phyloP scores from a whole-genome alignment of 2,797 vertebrate species.

The Aythya fuligula region DNA sequence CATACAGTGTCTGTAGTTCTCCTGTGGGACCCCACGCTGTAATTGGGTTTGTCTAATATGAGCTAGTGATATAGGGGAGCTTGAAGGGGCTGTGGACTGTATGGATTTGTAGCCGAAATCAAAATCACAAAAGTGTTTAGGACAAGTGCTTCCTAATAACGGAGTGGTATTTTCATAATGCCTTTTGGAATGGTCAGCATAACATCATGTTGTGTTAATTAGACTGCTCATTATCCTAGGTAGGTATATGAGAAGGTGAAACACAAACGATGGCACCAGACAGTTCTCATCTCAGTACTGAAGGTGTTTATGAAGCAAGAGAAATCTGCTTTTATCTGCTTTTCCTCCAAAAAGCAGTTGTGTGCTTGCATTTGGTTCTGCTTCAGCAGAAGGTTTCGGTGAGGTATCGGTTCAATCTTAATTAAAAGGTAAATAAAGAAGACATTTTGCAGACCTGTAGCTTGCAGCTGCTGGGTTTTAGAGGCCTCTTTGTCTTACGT shows the following conservation, averaged over 20 bases:
- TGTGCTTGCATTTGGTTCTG: not conserved
- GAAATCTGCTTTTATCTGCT: not conserved
- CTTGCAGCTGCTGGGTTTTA: accelerated
- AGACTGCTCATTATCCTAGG: not conserved
- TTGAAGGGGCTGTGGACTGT: not conserved
- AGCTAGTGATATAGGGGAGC: not conserved
- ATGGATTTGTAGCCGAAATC: not conserved
- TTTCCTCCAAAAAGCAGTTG: not conserved
- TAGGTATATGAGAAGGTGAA: not conserved
- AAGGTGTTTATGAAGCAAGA: accelerated
- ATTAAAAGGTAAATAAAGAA: not conserved
- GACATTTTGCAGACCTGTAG: not conserved
- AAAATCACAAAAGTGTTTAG: accelerated
- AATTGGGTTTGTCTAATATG: not conserved
- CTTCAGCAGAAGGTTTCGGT: not conserved
- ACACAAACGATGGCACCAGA: accelerated
- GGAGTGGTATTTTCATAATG: not conserved
- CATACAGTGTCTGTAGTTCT: accelerated
- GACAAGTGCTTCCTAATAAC: accelerated
- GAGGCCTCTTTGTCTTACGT: not conserved
- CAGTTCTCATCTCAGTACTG: accelerated
- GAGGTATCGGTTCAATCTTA: accelerated
- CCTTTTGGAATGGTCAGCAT: not conserved
- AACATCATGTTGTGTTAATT: not conserved
- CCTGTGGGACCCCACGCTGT: not conserved